Conservation (phyloP, 2,797 vertebrate species). For the Phrynocephalus forsythii region DNA sequence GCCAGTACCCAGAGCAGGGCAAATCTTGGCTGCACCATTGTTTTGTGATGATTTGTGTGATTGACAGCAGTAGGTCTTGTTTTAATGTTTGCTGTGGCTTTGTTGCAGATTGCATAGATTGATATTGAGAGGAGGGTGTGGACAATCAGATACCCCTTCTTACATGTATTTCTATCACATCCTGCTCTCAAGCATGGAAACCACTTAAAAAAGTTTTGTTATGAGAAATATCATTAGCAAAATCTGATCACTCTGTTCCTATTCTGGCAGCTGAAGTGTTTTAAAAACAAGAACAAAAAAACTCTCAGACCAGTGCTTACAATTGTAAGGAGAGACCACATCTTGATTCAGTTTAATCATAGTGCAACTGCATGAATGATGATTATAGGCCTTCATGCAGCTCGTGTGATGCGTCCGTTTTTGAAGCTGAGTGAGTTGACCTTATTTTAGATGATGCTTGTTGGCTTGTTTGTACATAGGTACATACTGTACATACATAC, state of each 20-base stretch:
- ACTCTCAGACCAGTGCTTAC: background rate
- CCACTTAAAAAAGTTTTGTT: background rate
- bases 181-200: conserved; percentile 6
- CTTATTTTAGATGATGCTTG: background rate
- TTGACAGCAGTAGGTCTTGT: background rate
- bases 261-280: background rate
- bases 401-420: background rate
- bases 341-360: background rate
- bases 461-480: background rate
- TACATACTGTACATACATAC: background rate
- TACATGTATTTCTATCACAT: background rate
- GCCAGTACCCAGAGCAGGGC: no score
- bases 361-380: background rate
- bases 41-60: no score
- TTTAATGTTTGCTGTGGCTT: background rate
- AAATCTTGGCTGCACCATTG: no score
- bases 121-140: conserved; percentile 9
- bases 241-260: background rate
- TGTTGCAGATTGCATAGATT: background rate
- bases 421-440: background rate
- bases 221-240: background rate
- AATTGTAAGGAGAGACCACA: rapidly evolving
- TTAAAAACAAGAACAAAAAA: background rate
- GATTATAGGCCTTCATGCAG: background rate
- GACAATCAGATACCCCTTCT: background rate